Evolutionary conservation across 2,888 invertebrate species (phyloP).

Genomic region (Drosophila monieri): DNA sequence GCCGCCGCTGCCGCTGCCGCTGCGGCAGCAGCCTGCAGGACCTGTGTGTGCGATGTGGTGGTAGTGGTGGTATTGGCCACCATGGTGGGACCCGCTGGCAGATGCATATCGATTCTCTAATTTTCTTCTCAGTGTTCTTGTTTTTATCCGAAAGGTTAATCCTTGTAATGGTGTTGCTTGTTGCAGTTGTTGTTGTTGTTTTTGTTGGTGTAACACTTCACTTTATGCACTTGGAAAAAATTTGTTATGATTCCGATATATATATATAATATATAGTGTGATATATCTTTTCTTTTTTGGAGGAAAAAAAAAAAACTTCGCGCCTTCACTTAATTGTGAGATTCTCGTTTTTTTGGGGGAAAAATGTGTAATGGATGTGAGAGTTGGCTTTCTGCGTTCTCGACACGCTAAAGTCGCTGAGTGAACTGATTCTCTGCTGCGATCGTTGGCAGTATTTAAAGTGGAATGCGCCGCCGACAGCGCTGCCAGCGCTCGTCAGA

Average conservation of each 20-base stretch:
- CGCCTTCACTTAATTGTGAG: neutral
- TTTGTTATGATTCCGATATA: neutral
- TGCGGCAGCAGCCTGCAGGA: constrained; percentile 61
- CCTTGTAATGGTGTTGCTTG: neutral
- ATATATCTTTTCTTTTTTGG: too few species aligned
- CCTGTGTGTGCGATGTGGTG: constrained; percentile 61
- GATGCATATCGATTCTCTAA: constrained; percentile 73
- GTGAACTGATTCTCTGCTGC: constrained; percentile 84
- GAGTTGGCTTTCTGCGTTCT: constrained; percentile 66
- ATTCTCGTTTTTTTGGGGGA: too few species aligned
- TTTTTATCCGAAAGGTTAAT: neutral
- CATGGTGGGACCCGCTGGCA: constrained; percentile 83
- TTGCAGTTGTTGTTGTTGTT: neutral
- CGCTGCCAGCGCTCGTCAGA: constrained; percentile 21
- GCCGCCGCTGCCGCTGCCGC: constrained; percentile 57
- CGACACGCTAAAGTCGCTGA: constrained; percentile 84
- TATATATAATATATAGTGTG: neutral
- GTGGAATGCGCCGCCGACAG: constrained; percentile 72
- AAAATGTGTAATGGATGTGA: too few species aligned
- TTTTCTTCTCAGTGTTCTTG: neutral
- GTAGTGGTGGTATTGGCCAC: constrained; percentile 72
- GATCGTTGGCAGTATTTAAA: constrained; percentile 84
- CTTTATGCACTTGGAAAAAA: constrained; percentile 16
- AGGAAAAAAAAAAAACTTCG: constrained; percentile 2
- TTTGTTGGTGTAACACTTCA: constrained; percentile 1